Evolutionary conservation across 1,140 invertebrate species (phyloP), one percentile per base, ranked within the genome.

Genomic region (Pantala flavescens): DNA sequence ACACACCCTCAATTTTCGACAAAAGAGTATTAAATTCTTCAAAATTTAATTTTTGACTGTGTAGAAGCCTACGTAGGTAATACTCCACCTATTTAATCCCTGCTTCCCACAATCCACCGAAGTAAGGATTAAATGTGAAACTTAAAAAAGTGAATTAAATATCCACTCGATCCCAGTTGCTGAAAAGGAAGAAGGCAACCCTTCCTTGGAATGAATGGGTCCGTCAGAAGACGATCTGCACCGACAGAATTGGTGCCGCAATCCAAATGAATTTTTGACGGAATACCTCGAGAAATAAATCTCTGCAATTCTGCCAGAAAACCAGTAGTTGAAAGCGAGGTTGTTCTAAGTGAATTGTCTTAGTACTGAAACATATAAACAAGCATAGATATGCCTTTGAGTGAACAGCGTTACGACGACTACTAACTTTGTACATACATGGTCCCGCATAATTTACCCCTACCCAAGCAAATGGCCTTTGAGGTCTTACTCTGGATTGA

Each of bases 241-340:
- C 80, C 79, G 14, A 81, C 76, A 73, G 81, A 84, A 75, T n/a
- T 83, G 0, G 78, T 81, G 0, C 81, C 83, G 70, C 81, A 80
- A 74, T 85, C 83, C 0, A 78, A 79, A 75, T 80, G n/a, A 78
- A 0, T 80, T 16, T 76, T 74, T 0, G n/a, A 19, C 11, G 80
- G 80, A 21, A 78, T 73, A 43, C 83, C 83, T 71, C 84, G 76
- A 9, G 79, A 74, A 2, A 80, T 76, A 76, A 86, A 86, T 36
- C 84, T 75, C 19, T 78, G 76, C 0, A 85, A 75, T 5, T 80
- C 78, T 12, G 80, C 76, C 1, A 84, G 73, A 72, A 85, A 85
- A 0, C 77, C 77, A 63, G 82, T 78, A 0, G 83, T 80, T 2
- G 80, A 77, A 5, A 63, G n/a, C 1, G 49, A 63, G 5, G 49